Evolutionary conservation across 2,888 invertebrate species (phyloP), one percentile per base, ranked within the genome.

Genomic region (Cheilosia variabilis): DNA sequence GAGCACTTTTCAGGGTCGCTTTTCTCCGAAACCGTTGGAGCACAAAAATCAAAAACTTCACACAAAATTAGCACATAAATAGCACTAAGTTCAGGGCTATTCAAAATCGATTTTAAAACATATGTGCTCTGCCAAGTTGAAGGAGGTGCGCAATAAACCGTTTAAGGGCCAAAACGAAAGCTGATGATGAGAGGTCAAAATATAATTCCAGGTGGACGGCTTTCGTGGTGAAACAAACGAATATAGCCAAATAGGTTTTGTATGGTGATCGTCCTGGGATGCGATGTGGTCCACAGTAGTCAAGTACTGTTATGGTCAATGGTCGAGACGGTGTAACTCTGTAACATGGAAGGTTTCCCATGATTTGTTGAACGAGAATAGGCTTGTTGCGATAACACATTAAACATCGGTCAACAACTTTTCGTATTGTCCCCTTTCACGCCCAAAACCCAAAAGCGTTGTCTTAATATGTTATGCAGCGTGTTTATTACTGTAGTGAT

Each of bases 141-240:
- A n/a, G n/a, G n/a, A n/a, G n/a, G n/a, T n/a, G 34, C 2, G 75
- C 34, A 31, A 50, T 58, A 19, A 66, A 75, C 4, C 57, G 45
- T 10, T 65, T 65, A 7, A 75, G 57, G 1, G 65, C 65, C 37
- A 47, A 2, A 13, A 76, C 58, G 19, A 66, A 66, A 7, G 50
- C 41, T 41, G 57, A 17, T 55, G 73, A 17, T 2, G 31, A 34
- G 5, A 57, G 34, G 13, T 57, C 37, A 4, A 22, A n/a, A 17
- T 41, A 37, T 57, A 57, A 19, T 15, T 60, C 60, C 60, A 60
- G 13, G 17, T 75, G 75, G 15, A 65, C 65, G 19, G 75, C 66
- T 0, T 66, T 75, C 4, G n/a, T 75, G 17, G 50, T 43, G n/a
- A 75, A 66, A 15, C 58, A 66, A 41, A 75, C 58, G 10, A 75